A percentile compares a stretch with the other conserved stretches of the same genome.
These are phyloP conservation scores for Colletes latitarsis DNA, from an alignment of 1,140 invertebrate genomes.

Conservation along the genomic window DNA sequence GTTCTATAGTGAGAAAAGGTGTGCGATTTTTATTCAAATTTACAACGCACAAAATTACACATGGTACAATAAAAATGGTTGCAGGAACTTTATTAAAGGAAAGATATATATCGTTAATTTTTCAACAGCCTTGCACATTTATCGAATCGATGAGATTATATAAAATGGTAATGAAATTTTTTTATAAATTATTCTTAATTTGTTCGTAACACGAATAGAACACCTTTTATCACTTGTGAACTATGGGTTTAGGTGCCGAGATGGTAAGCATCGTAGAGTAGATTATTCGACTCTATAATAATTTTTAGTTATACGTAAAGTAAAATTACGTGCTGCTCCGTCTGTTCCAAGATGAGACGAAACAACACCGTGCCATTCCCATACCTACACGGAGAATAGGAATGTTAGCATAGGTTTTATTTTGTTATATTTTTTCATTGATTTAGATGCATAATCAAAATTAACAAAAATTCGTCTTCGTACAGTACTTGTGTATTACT, in stretches of 20 bases:
- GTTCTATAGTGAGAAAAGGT: conserved; percentile 68
- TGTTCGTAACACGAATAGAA: neutral
- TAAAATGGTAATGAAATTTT: neutral
- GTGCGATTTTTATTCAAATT: conserved; percentile 28
- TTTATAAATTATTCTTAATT: neutral
- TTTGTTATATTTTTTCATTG: conserved; percentile 66
- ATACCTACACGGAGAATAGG: conserved; percentile 54
- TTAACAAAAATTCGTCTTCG: conserved; percentile 59
- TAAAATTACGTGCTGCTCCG: conserved; percentile 14
- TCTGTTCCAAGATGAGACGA: conserved; percentile 5
- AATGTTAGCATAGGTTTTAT: conserved; percentile 70
- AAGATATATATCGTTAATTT: conserved; percentile 5
- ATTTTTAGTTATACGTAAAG: conserved; percentile 23
- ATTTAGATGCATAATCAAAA: conserved; percentile 61
- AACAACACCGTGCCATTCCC: conserved; percentile 49
- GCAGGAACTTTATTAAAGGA: too few relatives aligned
- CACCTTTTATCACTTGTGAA: conserved; percentile 68
- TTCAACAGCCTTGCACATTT: neutral
- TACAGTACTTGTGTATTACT: conserved; percentile 59
- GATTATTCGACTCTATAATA: conserved; percentile 10
- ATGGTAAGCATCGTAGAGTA: conserved; percentile 44
- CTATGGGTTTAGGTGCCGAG: conserved; percentile 50
- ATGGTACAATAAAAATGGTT: neutral
- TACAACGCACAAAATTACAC: neutral
- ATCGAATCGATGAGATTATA: neutral